Conservation (phyloP, 2,113 vertebrate species). For the Brachyhypopomus gauderio region DNA sequence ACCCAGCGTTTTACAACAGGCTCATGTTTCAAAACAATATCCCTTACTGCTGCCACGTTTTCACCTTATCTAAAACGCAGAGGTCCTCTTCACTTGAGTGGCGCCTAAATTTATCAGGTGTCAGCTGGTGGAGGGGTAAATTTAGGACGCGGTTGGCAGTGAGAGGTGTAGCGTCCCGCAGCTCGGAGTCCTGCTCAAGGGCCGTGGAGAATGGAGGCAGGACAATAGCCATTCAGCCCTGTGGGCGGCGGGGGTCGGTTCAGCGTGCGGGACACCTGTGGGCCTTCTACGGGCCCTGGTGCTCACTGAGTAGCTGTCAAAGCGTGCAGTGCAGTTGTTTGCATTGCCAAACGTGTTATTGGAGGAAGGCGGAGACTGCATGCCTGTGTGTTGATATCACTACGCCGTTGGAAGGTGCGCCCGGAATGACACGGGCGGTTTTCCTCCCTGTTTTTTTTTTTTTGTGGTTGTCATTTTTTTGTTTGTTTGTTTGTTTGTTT, state of each 20-base stretch:
- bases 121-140: constrained; percentile 58
- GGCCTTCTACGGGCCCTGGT: background rate
- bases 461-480: too few species aligned
- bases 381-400: background rate
- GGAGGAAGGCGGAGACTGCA: background rate
- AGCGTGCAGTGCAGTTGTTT: background rate
- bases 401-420: background rate
- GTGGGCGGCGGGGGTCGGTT: constrained; percentile 28
- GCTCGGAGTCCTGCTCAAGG: constrained; percentile 47
- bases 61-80: constrained; percentile 39
- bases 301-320: background rate
- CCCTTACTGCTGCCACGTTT: constrained; percentile 15
- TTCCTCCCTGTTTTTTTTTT: background rate
- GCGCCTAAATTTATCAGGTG: constrained; percentile 57
- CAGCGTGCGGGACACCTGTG: constrained; percentile 11
- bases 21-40: constrained; percentile 57
- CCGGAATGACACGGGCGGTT: background rate
- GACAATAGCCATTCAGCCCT: constrained; percentile 41
- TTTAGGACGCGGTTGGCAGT: constrained; percentile 61
- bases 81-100: constrained; percentile 45
- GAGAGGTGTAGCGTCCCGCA: constrained; percentile 48
- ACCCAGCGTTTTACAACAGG: constrained; percentile 20
- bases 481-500: too few species aligned
- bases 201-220: constrained; percentile 35
- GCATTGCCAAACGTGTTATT: background rate